Conservation (phyloP, 2,888 invertebrate species). For the Strigamia crassipes region DNA sequence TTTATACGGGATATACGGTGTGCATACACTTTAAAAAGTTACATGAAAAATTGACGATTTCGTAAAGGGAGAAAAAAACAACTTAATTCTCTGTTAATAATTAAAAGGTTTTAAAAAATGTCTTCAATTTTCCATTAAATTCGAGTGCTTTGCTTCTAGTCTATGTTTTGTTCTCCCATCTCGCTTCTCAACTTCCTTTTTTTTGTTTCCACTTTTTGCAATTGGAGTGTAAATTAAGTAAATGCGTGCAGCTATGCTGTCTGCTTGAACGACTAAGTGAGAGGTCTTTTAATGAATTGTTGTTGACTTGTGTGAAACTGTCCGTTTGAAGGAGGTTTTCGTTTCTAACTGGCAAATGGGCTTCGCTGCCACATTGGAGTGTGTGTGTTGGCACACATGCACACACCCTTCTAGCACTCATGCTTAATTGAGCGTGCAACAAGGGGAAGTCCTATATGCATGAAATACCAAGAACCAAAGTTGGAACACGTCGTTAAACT, state of each 20-base stretch:
- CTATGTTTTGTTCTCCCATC: not conserved
- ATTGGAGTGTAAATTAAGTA: conserved; percentile 16
- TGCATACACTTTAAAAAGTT: too few relatives aligned
- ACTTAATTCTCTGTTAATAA: not conserved
- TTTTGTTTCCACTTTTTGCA: not conserved
- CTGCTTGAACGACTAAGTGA: conserved; percentile 16
- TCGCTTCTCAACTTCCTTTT: not conserved
- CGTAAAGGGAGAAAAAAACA: not conserved
- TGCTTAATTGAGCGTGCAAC: conserved; percentile 21
- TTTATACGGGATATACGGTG: too few relatives aligned
- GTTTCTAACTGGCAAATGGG: conserved; percentile 16
- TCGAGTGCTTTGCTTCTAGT: not conserved
- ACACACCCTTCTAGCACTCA: conserved; percentile 16
- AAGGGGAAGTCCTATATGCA: conserved; percentile 16
- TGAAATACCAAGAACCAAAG: conserved; percentile 21
- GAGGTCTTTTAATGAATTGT: conserved; percentile 16
- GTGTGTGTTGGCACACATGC: conserved; percentile 16
- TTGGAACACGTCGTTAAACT: conserved; percentile 7
- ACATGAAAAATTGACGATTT: too few relatives aligned
- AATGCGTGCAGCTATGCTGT: conserved; percentile 10
- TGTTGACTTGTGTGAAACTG: conserved; percentile 21
- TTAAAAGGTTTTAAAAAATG: not conserved
- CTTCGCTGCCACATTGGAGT: conserved; percentile 8
- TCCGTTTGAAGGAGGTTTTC: conserved; percentile 16
- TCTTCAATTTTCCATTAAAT: not conserved